Conservation (phyloP, 1,140 invertebrate species). For the Chironomus striatipennis region DNA sequence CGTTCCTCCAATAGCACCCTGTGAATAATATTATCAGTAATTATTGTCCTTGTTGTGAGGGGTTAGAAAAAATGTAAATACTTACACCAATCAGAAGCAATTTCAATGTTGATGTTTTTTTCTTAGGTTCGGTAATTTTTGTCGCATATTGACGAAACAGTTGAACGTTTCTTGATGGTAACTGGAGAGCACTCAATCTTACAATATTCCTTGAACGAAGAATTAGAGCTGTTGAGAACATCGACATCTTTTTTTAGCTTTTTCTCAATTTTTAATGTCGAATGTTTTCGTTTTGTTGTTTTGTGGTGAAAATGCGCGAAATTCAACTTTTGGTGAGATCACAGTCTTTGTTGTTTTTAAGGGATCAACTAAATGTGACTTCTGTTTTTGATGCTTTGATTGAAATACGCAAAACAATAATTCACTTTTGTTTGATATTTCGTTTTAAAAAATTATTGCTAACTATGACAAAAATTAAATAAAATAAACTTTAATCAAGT, state of each 20-base stretch:
- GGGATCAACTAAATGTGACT: too few species aligned
- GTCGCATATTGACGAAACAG: background rate
- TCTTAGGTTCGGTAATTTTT: constrained; percentile 16
- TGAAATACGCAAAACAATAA: background rate
- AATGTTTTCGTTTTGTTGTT: too few species aligned
- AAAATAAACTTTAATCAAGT: too few species aligned
- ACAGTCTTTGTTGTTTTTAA: too few species aligned
- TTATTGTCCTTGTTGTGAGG: background rate
- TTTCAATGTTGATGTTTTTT: background rate
- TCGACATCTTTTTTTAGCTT: too few species aligned
- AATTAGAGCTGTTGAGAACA: too few species aligned
- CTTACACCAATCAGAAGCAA: background rate
- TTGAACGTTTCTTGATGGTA: background rate
- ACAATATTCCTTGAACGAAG: too few species aligned
- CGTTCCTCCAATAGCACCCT: background rate
- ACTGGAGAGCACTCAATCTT: too few species aligned
- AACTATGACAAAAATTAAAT: background rate
- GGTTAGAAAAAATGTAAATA: background rate
- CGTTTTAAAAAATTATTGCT: background rate
- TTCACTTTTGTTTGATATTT: background rate
- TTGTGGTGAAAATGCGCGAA: too few species aligned
- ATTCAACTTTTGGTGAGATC: too few species aligned
- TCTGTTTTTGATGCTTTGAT: too few species aligned
- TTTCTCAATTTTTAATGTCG: too few species aligned
- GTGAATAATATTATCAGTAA: background rate